These are phyloP conservation scores for Perizoma flavofasciatum DNA, from an alignment of 2,888 invertebrate genomes.

Conservation along the genomic window DNA sequence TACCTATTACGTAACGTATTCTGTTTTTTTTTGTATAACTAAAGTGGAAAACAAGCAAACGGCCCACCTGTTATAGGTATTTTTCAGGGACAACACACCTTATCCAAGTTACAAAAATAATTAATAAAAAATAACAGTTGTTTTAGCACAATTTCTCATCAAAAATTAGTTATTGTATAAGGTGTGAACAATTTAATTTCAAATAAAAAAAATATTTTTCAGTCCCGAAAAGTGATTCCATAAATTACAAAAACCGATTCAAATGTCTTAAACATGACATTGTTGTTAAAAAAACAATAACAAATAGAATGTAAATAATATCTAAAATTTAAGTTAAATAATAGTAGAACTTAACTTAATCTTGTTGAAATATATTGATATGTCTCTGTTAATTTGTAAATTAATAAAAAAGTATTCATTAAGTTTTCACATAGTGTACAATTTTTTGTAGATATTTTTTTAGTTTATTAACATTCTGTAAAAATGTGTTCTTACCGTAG, in stretches of 20 bases:
- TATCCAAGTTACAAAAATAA: too few relatives aligned
- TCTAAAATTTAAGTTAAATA: constrained; percentile 64
- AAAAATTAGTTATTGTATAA: too few relatives aligned
- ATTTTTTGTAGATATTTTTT: constrained; percentile 81
- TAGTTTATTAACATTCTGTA: constrained; percentile 84
- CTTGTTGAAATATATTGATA: constrained; percentile 79
- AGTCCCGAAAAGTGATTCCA: constrained; percentile 13
- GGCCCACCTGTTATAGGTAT: too few relatives aligned
- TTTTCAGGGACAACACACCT: too few relatives aligned
- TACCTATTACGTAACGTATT: constrained; percentile 35
- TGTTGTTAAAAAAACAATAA: constrained; percentile 51
- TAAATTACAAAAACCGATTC: constrained; percentile 31
- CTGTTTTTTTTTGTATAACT: constrained; percentile 26
- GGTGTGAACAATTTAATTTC: too few relatives aligned
- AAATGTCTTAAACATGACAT: constrained; percentile 69
- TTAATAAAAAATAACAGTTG: too few relatives aligned
- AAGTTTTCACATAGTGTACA: constrained; percentile 83
- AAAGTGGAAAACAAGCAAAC: too few relatives aligned
- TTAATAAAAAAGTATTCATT: constrained; percentile 69
- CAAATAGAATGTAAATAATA: constrained; percentile 71
- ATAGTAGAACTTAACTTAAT: constrained; percentile 77
- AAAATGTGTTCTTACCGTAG: constrained; percentile 84
- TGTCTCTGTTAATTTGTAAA: constrained; percentile 79
- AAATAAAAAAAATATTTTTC: background rate
- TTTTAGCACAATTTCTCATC: too few relatives aligned